phyloP scores from a whole-genome alignment of 37 sponge, comb jelly and placozoan species.

The Diacarnus erythraeanus region DNA sequence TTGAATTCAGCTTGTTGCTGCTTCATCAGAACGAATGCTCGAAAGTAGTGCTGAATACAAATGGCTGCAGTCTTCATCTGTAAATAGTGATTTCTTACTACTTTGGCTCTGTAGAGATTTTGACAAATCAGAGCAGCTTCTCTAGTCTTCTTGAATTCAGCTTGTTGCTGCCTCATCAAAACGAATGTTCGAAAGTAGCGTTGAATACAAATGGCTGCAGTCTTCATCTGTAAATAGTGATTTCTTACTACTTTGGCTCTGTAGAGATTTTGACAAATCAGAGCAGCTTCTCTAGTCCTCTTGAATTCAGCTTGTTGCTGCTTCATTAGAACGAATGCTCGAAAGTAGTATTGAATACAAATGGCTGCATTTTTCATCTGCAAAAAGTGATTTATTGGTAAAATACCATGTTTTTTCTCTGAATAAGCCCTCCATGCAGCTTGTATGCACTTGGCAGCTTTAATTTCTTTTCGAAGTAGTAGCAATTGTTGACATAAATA shows the following conservation, averaged over 20 bases:
- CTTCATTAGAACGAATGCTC: slow-evolving; percentile 5
- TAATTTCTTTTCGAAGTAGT: slow-evolving; percentile 76
- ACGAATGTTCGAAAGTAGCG: slow-evolving; percentile 4
- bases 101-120: slow-evolving; percentile 13
- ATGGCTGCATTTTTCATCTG: slow-evolving; percentile 19
- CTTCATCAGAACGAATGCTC: background rate
- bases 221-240: slow-evolving; percentile 11
- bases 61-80: background rate
- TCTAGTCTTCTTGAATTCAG: background rate
- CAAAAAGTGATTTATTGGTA: background rate
- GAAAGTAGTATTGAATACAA: slow-evolving; percentile 13
- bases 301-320: slow-evolving; percentile 37
- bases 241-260: slow-evolving; percentile 39
- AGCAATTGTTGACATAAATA: slow-evolving; percentile 87
- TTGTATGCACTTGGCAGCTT: slow-evolving; percentile 85
- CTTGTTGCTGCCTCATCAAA: background rate
- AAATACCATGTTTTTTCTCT: background rate
- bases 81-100: background rate
- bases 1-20: background rate
- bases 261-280: slow-evolving; percentile 45
- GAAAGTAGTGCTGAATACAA: background rate
- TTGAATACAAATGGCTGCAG: slow-evolving; percentile 34
- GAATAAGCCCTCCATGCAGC: slow-evolving; percentile 60
- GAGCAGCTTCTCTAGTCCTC: slow-evolving; percentile 33
- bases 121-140: slow-evolving; percentile 50